Base-by-base conservation (phyloP, 37 sponge, comb jelly and placozoan species). In the Eunapius fragilis region DNA sequence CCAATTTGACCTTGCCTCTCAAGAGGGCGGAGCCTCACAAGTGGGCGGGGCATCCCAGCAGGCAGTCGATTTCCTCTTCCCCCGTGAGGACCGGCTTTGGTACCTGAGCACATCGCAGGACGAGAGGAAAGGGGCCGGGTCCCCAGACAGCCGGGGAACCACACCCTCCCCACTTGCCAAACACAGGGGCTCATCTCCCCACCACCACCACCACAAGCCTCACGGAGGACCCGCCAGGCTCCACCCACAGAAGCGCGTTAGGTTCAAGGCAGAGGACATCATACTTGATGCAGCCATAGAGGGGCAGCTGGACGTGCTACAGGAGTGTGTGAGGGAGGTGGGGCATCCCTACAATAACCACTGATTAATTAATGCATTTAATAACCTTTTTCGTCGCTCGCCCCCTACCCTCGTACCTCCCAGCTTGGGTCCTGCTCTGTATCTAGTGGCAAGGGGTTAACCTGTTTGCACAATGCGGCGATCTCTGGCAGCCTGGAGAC, bases 281-380 rank as follows among this genome's bases (percentile, higher is more conserved):
- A 41, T 95, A 27, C 87, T 95, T n/a, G 85, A 87, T 72, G 96
- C 93, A 31, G 96, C 96, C 33, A 41, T 92, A 72, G 96, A 95
- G 38, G 96, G 96, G 68, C 93, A 95, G 41, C 47, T 92, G 70
- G 81, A 89, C 23, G 67, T 90, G 47, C 79, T 92, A 11, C 82
- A 86, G 67, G 69, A 87, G 25, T 87, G 89, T 35, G 26, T 84
- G 6, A 67, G 71, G 13, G 67, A 95, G 89, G 95, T 87, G 74
- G 69, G 77, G 2, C 37, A 45, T 48, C 81, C 24, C 19, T 70
- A 14, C 70, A 14, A 14, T 33, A 23, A 71, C 45, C 12, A 70
- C n/a, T 30, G 6, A 71, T 72, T 10, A 58, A 4, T 58, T 17
- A 58, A 17, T 17, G 14, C 22, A 17, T 58, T 58, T 58, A 58